A percentile compares a stretch with the other conserved stretches of the same genome.
These are phyloP conservation scores for Parnassius apollo DNA, from an alignment of 2,888 invertebrate species.

Conservation along the genomic window DNA sequence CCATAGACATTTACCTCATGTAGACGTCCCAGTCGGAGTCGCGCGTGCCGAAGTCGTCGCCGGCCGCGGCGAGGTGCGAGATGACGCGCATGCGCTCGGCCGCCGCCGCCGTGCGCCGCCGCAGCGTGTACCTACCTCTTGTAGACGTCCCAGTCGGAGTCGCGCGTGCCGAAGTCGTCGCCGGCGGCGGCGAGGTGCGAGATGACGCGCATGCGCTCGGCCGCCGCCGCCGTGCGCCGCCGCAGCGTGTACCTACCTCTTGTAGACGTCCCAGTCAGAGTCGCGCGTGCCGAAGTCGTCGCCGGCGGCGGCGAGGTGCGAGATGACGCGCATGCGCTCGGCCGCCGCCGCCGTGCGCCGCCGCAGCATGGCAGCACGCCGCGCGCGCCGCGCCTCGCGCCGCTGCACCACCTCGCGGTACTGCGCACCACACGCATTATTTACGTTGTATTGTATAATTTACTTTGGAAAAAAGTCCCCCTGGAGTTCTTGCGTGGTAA, in stretches of 20 bases:
- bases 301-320: constrained; percentile 87
- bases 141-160: constrained; percentile 98
- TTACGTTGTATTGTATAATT: too few relatives aligned
- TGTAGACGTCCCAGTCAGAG: constrained; percentile 98
- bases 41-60: constrained; percentile 94
- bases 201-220: background rate
- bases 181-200: constrained; percentile 88
- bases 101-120: constrained; percentile 93
- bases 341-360: constrained; percentile 95
- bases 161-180: constrained; percentile 95
- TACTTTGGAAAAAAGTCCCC: too few relatives aligned
- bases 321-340: constrained; percentile 96
- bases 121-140: constrained; percentile 90
- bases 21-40: constrained; percentile 99
- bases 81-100: background rate
- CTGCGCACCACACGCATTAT: constrained; percentile 37
- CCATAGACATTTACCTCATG: constrained; percentile 88
- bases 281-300: constrained; percentile 97
- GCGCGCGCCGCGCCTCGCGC: constrained; percentile 87
- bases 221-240: constrained; percentile 92
- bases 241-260: constrained; percentile 89
- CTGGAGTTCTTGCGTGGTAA: too few relatives aligned
- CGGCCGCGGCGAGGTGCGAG: constrained; percentile 88
- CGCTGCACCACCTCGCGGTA: constrained; percentile 87
- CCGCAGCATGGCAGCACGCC: constrained; percentile 93